Conservation (phyloP, 2,888 invertebrate species). For the Leptinotarsa rubiginosa region DNA sequence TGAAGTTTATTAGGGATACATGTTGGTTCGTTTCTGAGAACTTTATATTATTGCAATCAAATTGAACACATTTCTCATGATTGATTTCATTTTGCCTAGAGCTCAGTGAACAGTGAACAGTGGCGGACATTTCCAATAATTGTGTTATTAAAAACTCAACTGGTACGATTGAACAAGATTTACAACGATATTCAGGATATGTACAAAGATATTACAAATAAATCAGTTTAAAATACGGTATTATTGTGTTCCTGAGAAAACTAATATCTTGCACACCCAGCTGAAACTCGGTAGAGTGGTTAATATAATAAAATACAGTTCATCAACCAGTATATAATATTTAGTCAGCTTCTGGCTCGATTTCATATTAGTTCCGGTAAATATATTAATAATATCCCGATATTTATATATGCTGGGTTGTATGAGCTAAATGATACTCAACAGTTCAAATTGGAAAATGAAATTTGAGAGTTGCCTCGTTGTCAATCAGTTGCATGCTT, state of each 20-base stretch:
- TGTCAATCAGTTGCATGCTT: neutral
- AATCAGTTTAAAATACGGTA: neutral
- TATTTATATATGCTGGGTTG: slow-evolving; percentile 32
- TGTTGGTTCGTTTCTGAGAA: too few relatives aligned
- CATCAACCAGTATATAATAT: slow-evolving; percentile 49
- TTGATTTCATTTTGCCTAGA: too few relatives aligned
- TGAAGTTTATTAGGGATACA: too few relatives aligned
- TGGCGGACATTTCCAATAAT: too few relatives aligned
- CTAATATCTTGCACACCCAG: slow-evolving; percentile 28
- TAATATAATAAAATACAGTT: slow-evolving; percentile 47
- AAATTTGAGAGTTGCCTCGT: slow-evolving; percentile 20
- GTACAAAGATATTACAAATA: neutral
- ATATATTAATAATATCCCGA: slow-evolving; percentile 39
- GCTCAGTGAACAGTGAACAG: too few relatives aligned
- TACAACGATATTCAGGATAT: too few relatives aligned
- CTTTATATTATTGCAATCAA: too few relatives aligned
- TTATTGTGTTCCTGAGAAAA: slow-evolving; percentile 20
- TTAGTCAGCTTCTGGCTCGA: slow-evolving; percentile 36
- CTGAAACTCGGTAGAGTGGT: slow-evolving; percentile 34
- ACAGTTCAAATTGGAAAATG: slow-evolving; percentile 21
- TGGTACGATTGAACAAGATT: too few relatives aligned
- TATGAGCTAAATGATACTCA: slow-evolving; percentile 27
- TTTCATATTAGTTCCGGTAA: slow-evolving; percentile 21
- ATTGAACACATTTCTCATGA: too few relatives aligned
- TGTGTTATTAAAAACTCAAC: too few relatives aligned